phyloP scores from a whole-genome alignment of 23 tunicate genomes.

The Diplosoma virens region DNA sequence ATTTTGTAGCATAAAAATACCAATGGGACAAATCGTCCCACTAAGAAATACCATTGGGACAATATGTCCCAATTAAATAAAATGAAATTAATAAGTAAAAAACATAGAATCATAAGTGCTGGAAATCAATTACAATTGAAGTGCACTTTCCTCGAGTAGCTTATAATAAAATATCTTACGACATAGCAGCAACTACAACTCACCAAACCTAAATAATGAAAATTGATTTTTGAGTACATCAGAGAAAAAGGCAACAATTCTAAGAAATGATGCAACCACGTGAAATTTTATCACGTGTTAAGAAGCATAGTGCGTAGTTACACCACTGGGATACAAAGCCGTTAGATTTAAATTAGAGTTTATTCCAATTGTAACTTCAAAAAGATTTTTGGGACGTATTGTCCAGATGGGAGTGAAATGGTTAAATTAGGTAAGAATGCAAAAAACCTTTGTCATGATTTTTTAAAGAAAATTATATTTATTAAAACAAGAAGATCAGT shows the following conservation, averaged over 20 bases:
- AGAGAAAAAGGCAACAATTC: constrained; percentile 2
- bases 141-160: background rate
- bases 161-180: background rate
- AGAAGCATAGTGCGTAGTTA: constrained; percentile 16
- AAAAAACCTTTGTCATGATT: no score
- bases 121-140: constrained; percentile 15
- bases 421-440: no score
- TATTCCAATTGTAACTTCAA: constrained; percentile 19
- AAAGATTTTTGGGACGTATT: constrained; percentile 18
- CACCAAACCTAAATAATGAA: background rate
- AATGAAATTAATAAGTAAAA: constrained; percentile 6
- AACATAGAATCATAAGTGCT: background rate
- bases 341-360: background rate
- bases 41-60: constrained; percentile 10
- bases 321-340: constrained; percentile 14
- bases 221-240: background rate
- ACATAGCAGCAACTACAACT: constrained; percentile 2
- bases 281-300: constrained; percentile 9
- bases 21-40: constrained; percentile 13
- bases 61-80: constrained; percentile 8
- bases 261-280: constrained; percentile 11
- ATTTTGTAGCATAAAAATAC: constrained; percentile 17
- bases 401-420: constrained; percentile 21
- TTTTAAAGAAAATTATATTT: no score
- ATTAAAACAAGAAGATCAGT: no score